Evolutionary conservation across 2,888 invertebrate species (phyloP), one percentile per base, ranked within the genome.

Genomic region (Cryptus viduatorius): DNA sequence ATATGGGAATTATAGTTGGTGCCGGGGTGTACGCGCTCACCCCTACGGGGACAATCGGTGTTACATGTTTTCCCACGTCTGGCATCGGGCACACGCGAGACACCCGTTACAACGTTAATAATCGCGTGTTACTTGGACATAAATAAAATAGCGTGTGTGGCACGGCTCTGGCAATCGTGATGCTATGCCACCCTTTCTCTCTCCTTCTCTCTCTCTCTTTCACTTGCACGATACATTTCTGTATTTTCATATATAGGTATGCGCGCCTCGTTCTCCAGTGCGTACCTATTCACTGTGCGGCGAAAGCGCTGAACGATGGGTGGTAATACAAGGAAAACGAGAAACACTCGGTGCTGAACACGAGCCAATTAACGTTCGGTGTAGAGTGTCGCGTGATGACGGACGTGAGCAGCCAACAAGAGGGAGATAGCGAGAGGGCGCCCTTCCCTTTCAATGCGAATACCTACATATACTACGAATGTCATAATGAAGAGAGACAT

Each of bases 91-190:
- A 48, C 75, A 75, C 64, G 75, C 75, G 61, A 75, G 64, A 65
- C 64, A 75, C 75, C 46, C 75, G 75, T 75, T 75, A 75, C 75
- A 75, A 75, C 64, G 64, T 64, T 75, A 50, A 75, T 75, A 75
- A 75, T 75, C 64, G 75, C 75, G 64, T 75, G 75, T 65, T 65
- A 50, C 48, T 19, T 2, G 64, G 64, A 3, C 64, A 65, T 75
- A 64, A 75, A 75, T 75, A 75, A 75, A 75, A 75, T 75, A 19
- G 75, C 75, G 75, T 65, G 75, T 37, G 64, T 37, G 37, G 16
- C 75, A 16, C 10, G 65, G 65, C 10, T 37, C 8, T 65, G 65
- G 42, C n/a, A 65, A 65, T 65, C 65, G 65, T 65, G 65, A 65
- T 16, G 65, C 37, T 19, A 42, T 8, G 65, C 65, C 65, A 7